A percentile compares a stretch with the other conserved stretches of the same genome.
Conservation (phyloP, 2,113 vertebrate genomes). For the Condylura cristata region DNA sequence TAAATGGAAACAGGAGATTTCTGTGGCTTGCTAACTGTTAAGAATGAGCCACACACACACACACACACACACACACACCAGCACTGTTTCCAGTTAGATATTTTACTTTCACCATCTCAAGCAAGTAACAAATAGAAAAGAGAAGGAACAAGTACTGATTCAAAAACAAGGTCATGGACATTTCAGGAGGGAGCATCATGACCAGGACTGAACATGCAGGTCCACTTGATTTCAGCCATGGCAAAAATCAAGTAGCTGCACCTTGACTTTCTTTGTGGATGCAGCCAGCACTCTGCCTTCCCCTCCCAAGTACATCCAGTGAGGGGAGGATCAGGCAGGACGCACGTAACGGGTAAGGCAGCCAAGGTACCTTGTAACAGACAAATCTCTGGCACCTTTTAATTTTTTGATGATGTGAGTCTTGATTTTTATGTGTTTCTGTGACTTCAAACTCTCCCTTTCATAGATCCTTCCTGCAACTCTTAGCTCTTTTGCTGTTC, state of each 20-base stretch:
- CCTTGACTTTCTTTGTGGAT: too few species aligned
- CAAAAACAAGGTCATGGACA: neutral
- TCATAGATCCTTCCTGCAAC: neutral
- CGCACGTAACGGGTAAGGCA: neutral
- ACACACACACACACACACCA: neutral
- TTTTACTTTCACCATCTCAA: slow-evolving; percentile 69
- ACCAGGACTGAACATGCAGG: accelerated
- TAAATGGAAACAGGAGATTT: slow-evolving; percentile 70
- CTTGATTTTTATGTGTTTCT: neutral
- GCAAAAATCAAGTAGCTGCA: neutral
- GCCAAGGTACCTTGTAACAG: neutral
- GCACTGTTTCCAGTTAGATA: neutral
- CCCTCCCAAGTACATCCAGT: neutral
- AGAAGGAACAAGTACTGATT: neutral
- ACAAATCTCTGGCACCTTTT: neutral
- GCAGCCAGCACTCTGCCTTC: neutral
- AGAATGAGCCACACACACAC: neutral
- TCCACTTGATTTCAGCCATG: neutral
- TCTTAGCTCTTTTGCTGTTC: neutral
- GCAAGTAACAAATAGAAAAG: neutral
- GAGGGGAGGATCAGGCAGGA: neutral
- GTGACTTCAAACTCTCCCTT: neutral
- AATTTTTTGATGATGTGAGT: neutral
- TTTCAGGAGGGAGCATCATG: neutral
- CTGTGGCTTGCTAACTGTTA: slow-evolving; percentile 68